Percentiles rank a stretch among this genome's conserved stretches.
Evolutionary conservation across 2,888 invertebrate genomes (phyloP).

Genomic region (Nomada flava): DNA sequence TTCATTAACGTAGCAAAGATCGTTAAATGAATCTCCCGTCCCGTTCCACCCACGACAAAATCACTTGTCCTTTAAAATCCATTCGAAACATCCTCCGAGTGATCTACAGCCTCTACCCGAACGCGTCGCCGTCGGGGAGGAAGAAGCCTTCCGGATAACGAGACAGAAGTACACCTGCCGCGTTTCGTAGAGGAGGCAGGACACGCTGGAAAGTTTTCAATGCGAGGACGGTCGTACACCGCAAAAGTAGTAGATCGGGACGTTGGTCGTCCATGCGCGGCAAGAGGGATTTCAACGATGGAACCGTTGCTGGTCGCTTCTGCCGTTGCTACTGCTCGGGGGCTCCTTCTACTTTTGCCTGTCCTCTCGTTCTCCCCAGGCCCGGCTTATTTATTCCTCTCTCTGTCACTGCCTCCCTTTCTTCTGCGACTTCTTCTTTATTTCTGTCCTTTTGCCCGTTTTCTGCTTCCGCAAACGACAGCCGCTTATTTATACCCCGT

Average conservation of each 20-base stretch:
- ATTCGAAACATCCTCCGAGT: conserved; percentile 46
- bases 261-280: conserved; percentile 65
- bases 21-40: conserved; percentile 30
- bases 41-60: conserved; percentile 50
- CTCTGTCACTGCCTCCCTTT: conserved; percentile 79
- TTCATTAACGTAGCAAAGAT: conserved; percentile 53
- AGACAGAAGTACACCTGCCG: conserved; percentile 71
- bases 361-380: conserved; percentile 72
- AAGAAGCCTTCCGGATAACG: conserved; percentile 67
- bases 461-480: conserved; percentile 84
- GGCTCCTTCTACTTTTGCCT: conserved; percentile 55
- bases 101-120: conserved; percentile 52
- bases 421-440: conserved; percentile 77
- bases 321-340: conserved; percentile 54
- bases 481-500: conserved; percentile 84
- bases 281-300: conserved; percentile 56
- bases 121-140: conserved; percentile 49
- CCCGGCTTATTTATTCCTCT: conserved; percentile 82
- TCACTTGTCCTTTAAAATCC: conserved; percentile 56
- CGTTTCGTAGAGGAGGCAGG: conserved; percentile 60
- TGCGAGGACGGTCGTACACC: conserved; percentile 75
- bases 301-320: conserved; percentile 51
- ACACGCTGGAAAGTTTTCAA: conserved; percentile 71
- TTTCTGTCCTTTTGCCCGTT: conserved; percentile 83
- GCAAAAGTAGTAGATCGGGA: conserved; percentile 74